Evolutionary conservation across 2,888 invertebrate genomes (phyloP).

Genomic region (Lamproptera curius): DNA sequence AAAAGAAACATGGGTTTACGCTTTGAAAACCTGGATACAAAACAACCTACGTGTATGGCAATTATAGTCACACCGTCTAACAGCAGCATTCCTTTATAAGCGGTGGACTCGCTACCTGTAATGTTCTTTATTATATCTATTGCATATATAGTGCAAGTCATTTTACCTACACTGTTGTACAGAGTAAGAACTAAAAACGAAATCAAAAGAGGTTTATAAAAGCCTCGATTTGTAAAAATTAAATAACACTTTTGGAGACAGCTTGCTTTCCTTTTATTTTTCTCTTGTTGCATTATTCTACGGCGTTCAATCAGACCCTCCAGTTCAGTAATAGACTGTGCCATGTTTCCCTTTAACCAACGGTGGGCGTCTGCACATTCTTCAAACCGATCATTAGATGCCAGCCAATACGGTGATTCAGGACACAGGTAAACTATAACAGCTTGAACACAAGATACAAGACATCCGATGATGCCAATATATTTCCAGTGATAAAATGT

Average conservation of each 20-base stretch:
- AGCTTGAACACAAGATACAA: constrained; percentile 16
- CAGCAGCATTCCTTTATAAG: constrained; percentile 30
- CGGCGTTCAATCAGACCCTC: constrained; percentile 14
- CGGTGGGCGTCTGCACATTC: constrained; percentile 25
- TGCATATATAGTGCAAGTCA: constrained; percentile 26
- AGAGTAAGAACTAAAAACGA: constrained; percentile 16
- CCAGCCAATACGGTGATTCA: constrained; percentile 29
- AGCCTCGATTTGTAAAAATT: constrained; percentile 1
- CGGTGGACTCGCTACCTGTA: constrained; percentile 22
- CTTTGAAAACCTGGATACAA: constrained; percentile 30
- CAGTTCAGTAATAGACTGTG: constrained; percentile 25
- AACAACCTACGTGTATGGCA: constrained; percentile 34
- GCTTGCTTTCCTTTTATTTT: not conserved
- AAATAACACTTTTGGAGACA: too few relatives aligned
- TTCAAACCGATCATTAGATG: constrained; percentile 23
- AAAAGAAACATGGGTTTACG: constrained; percentile 34
- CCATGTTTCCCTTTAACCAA: constrained; percentile 26
- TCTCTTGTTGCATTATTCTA: not conserved
- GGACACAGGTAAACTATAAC: constrained; percentile 24
- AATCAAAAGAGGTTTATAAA: constrained; percentile 21
- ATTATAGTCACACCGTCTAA: constrained; percentile 30
- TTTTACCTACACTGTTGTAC: constrained; percentile 27
- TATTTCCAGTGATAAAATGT: constrained; percentile 27
- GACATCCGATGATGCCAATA: constrained; percentile 10
- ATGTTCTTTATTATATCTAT: constrained; percentile 29